A percentile compares a stretch with the other conserved stretches of the same genome.
phyloP scores from a whole-genome alignment of 2,113 vertebrate genomes.

The Elachura formosa region DNA sequence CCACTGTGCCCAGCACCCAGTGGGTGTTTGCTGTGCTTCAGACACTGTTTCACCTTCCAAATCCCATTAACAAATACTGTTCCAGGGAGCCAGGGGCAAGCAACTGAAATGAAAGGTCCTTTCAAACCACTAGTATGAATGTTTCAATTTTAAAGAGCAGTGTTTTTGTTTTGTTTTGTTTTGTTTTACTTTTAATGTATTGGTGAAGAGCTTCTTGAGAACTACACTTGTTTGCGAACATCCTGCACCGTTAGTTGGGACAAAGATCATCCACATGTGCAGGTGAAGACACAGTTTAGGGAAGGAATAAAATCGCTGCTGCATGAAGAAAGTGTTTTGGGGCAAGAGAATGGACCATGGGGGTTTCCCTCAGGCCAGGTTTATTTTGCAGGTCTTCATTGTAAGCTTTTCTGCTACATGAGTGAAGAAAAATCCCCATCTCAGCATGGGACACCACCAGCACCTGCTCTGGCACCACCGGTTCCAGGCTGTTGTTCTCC shows the following conservation, averaged over 20 bases:
- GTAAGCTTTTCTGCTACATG: neutral
- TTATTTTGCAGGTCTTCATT: neutral
- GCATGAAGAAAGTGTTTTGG: neutral
- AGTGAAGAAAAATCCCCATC: neutral
- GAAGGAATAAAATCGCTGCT: neutral
- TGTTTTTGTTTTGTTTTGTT: accelerated
- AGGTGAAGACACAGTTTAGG: neutral
- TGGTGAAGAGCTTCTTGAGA: neutral
- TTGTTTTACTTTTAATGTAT: too few relatives aligned
- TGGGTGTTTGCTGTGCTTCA: neutral
- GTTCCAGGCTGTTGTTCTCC: neutral
- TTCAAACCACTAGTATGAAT: neutral
- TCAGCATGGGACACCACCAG: neutral
- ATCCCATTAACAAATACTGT: neutral
- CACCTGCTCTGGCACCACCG: neutral
- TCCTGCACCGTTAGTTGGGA: neutral
- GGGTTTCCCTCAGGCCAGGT: neutral
- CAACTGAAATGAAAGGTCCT: neutral
- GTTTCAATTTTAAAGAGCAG: neutral
- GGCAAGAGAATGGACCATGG: neutral
- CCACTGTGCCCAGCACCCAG: neutral
- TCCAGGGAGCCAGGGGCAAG: neutral
- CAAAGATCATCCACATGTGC: neutral
- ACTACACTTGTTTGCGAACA: neutral
- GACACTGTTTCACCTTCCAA: neutral